Evolutionary conservation across 2,888 invertebrate genomes (phyloP), one percentile per base, ranked within the genome.

Genomic region (Coleophora flavipennella): DNA sequence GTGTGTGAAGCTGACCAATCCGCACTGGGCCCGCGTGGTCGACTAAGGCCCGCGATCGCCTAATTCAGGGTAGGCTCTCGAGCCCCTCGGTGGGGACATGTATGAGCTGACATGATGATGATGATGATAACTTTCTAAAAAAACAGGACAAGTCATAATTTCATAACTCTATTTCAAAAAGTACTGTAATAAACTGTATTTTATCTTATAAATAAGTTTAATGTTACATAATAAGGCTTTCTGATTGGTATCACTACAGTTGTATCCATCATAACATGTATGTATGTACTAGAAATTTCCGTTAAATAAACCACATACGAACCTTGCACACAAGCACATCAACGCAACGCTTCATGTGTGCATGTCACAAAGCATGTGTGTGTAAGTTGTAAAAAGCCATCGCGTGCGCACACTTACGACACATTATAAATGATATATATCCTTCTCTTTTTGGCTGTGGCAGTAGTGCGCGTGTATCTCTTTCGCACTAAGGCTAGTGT

Each of bases 281-380:
- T 33, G 14, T 35, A 38, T 36, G 53, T 51, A 53, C 68, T 70
- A 75, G 75, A 77, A 73, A 69, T 69, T 74, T 77, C 79, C 74
- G 72, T 71, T 72, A 66, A 61, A 20, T 20, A 20, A 20, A 53
- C 50, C 44, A 51, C 46, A 51, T 42, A 45, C 38, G 42, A 53
- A 55, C 46, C 20, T 20, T 6, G 44, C 39, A 14, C 33, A 26
- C 47, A 40, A 44, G 49, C 42, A 45, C 38, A 41, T 29, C 38
- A 25, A 29, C 36, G 39, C 32, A 35, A 32, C 33, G 11, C 25
- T 31, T 8, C n/a, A 34, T 32, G 43, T 49, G 51, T 48, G 49
- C 33, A 2, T 27, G 31, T 33, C n/a, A n/a, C n/a, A n/a, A n/a
- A n/a, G n/a, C n/a, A 40, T 20, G 20, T 60, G 70, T 60, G 64